Evolutionary conservation across 1,140 invertebrate species (phyloP), one percentile per base, ranked within the genome.

Genomic region (Aphis gossypii): DNA sequence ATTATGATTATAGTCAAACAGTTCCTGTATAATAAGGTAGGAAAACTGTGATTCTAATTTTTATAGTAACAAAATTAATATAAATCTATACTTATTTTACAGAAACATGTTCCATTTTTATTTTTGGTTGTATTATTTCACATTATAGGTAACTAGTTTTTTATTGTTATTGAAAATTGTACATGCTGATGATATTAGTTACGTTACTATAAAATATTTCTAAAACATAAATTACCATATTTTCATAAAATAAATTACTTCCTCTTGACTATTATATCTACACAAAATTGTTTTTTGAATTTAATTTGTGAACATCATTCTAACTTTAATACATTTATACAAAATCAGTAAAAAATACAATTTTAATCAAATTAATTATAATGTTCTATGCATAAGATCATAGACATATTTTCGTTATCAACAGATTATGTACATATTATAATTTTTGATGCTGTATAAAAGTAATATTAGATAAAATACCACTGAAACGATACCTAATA

Each of bases 1-100:
- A 93, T 68, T 93, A 93, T 44, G 92, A 93, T 83, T 93, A 84
- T 93, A 93, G 48, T 93, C 92, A 93, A 56, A 93, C 92, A 56
- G 92, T 93, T 93, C 92, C 92, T 93, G 82, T 93, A 54, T 93
- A 93, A 56, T 93, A 84, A 54, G 82, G 76, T 93, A 68, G 54
- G 20, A 89, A 89, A 54, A 51, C 48, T 88, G 18, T 54, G 30
- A 89, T 89, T 76, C 7, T 9, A 38, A 20, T 35, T 56, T 56
- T 9, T 51, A 89, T 56, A 60, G 30, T 56, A 90, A 68, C 60
- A 90, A 68, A 44, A 44, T 90, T 68, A 44, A 90, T 68, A 21
- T 21, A 76, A n/a, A 44, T 68, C 30, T n/a, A n/a, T 90, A 14
- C 1, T 68, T 90, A 44, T 60, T 90, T 68, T 68, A 18, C 38